Evolutionary conservation across 2,113 vertebrate species (phyloP).

Genomic region (mouse (Mus musculus)): DNA sequence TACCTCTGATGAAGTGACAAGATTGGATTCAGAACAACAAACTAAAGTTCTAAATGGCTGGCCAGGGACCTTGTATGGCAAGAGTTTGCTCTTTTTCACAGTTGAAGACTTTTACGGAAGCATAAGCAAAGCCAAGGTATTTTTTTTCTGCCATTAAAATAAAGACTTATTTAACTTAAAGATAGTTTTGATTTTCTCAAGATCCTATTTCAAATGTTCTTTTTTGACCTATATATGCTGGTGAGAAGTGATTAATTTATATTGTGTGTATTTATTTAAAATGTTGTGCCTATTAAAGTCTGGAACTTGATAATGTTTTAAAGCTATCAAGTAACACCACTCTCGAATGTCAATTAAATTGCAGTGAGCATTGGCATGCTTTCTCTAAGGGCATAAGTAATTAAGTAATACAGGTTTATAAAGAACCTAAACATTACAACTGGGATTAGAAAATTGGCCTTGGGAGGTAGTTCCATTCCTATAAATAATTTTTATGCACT

Average conservation of each 20-base stretch:
- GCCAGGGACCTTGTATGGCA: slow-evolving; percentile 35
- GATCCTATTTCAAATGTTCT: slow-evolving; percentile 49
- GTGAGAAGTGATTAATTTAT: slow-evolving; percentile 53
- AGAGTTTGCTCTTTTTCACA: slow-evolving; percentile 65
- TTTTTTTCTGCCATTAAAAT: slow-evolving; percentile 65
- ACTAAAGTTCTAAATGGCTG: slow-evolving; percentile 61
- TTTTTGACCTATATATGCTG: slow-evolving; percentile 24
- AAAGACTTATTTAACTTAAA: background rate
- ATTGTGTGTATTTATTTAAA: slow-evolving; percentile 41
- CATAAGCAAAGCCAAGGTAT: slow-evolving; percentile 68
- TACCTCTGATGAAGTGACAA: slow-evolving; percentile 78
- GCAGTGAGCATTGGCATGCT: slow-evolving; percentile 14
- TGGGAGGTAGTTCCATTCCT: slow-evolving; percentile 51
- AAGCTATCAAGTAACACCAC: slow-evolving; percentile 66
- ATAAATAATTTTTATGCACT: slow-evolving; percentile 71
- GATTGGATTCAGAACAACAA: slow-evolving; percentile 73
- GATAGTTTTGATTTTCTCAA: background rate
- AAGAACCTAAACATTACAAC: slow-evolving; percentile 64
- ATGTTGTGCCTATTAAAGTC: slow-evolving; percentile 41
- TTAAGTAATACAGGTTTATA: slow-evolving; percentile 73
- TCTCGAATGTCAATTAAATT: slow-evolving; percentile 70
- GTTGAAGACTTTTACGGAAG: slow-evolving; percentile 72
- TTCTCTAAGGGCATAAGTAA: slow-evolving; percentile 70
- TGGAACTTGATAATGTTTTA: slow-evolving; percentile 67
- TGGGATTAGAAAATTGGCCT: slow-evolving; percentile 70